Percentiles rank a stretch among this genome's conserved stretches.
Conservation (phyloP, 2,888 invertebrate genomes). For the Apeira syringaria region DNA sequence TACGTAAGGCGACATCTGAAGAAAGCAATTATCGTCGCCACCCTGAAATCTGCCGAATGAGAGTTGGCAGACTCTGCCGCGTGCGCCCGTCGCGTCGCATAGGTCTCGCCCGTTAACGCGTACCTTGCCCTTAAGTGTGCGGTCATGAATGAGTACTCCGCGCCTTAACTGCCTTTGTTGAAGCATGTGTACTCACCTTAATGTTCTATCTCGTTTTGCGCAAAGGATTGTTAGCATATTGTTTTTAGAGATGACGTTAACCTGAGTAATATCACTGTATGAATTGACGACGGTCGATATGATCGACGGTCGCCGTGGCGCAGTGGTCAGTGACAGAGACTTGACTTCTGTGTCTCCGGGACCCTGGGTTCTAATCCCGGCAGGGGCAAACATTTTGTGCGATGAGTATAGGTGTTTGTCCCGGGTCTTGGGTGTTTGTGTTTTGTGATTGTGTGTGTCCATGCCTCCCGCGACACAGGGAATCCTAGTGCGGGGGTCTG, state of each 20-base stretch:
- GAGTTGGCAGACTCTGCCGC: constrained; percentile 25
- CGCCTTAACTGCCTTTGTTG: constrained; percentile 7
- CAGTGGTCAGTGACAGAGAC: too few species aligned
- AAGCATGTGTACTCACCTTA: constrained; percentile 4
- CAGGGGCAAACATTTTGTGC: too few species aligned
- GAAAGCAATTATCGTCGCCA: constrained; percentile 58
- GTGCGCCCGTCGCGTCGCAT: too few species aligned
- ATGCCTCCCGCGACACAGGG: too few species aligned
- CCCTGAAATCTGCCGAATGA: constrained; percentile 31
- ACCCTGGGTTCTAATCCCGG: too few species aligned
- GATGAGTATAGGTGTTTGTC: too few species aligned
- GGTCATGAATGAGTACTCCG: neutral
- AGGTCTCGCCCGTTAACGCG: constrained; percentile 10
- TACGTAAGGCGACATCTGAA: constrained; percentile 42
- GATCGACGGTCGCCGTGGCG: too few species aligned
- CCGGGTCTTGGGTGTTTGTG: too few species aligned
- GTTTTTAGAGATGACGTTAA: constrained; percentile 4
- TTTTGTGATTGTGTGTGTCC: too few species aligned
- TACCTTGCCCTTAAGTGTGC: constrained; percentile 12
- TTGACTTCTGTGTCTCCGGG: too few species aligned
- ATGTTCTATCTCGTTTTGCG: neutral
- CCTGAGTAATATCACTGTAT: neutral
- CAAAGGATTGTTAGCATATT: neutral
- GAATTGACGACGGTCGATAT: too few species aligned
- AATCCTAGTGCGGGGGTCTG: too few species aligned